These are phyloP conservation scores for Alsophila aescularia DNA, from an alignment of 2,888 invertebrate genomes.

Conservation along the genomic window DNA sequence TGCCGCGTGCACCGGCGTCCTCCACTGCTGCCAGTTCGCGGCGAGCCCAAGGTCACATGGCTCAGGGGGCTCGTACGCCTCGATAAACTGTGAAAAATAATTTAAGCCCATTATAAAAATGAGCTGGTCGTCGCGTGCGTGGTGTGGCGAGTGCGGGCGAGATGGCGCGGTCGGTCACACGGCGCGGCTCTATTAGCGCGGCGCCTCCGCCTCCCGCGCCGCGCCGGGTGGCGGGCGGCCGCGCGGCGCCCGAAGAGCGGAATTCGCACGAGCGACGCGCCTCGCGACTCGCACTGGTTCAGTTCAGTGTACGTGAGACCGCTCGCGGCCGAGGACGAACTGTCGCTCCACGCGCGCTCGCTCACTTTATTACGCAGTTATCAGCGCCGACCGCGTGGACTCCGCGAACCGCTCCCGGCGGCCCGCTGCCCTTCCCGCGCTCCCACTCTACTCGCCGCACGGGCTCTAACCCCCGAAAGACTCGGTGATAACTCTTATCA, in stretches of 20 bases:
- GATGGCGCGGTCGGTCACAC: slow-evolving; percentile 67
- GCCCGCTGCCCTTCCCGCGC: slow-evolving; percentile 36
- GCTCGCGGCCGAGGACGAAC: slow-evolving; percentile 71
- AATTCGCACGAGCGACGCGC: slow-evolving; percentile 75
- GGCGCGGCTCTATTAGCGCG: slow-evolving; percentile 70
- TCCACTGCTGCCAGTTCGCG: slow-evolving; percentile 39
- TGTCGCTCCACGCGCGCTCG: slow-evolving; percentile 60
- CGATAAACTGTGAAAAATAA: slow-evolving; percentile 53
- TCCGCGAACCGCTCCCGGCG: slow-evolving; percentile 52
- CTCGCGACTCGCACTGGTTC: slow-evolving; percentile 46
- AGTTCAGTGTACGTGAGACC: slow-evolving; percentile 81
- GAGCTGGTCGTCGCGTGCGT: slow-evolving; percentile 23
- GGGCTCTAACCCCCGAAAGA: slow-evolving; percentile 40
- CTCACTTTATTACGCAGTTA: slow-evolving; percentile 81
- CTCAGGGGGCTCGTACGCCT: slow-evolving; percentile 41
- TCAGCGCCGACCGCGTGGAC: slow-evolving; percentile 77
- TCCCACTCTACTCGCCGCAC: slow-evolving; percentile 33
- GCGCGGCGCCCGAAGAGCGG: slow-evolving; percentile 63
- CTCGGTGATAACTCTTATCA: slow-evolving; percentile 74
- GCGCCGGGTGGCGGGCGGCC: slow-evolving; percentile 48
- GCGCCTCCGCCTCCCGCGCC: slow-evolving; percentile 50
- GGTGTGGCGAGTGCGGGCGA: slow-evolving; percentile 52
- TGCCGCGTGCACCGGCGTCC: slow-evolving; percentile 21
- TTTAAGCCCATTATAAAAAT: slow-evolving; percentile 53
- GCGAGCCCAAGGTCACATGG: slow-evolving; percentile 47